phyloP scores from a whole-genome alignment of 2,797 vertebrate genomes.

The Podarcis lilfordi region DNA sequence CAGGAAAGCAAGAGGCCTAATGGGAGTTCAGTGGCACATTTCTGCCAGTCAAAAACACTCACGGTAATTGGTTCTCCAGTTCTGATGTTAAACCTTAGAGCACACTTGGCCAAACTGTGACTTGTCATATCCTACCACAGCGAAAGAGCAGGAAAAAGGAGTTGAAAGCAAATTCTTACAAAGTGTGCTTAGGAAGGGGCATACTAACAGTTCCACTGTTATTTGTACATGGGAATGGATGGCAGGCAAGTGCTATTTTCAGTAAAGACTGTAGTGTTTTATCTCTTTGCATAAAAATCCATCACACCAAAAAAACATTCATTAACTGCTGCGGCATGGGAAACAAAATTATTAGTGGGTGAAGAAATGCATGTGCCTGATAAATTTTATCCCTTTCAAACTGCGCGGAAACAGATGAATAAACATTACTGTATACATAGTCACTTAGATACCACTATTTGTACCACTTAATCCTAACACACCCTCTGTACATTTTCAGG shows the following conservation, averaged over 20 bases:
- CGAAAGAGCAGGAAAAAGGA: neutral
- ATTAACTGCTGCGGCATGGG: neutral
- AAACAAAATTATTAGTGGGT: neutral
- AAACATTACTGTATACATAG: slow-evolving; percentile 5
- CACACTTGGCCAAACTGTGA: neutral
- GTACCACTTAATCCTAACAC: neutral
- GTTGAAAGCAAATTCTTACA: too few species aligned
- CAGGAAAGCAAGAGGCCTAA: too few species aligned
- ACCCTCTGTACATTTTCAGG: neutral
- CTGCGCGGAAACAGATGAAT: neutral
- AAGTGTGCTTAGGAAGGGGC: neutral
- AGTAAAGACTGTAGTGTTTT: neutral
- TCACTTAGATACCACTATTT: slow-evolving; percentile 1
- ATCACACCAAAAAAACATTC: neutral
- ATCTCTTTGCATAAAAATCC: neutral
- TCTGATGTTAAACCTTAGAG: neutral
- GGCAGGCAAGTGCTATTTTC: neutral
- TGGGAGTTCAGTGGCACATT: too few species aligned
- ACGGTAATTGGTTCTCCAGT: too few species aligned
- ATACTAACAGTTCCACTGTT: slow-evolving; percentile 19
- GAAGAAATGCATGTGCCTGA: slow-evolving; percentile 6
- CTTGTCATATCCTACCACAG: neutral
- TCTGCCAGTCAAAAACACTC: too few species aligned
- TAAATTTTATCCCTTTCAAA: neutral
- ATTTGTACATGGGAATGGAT: neutral